A percentile compares a stretch with the other conserved stretches of the same genome.
Evolutionary conservation across 2,888 invertebrate species (phyloP).

Genomic region (Sceliomorpha sp.): DNA sequence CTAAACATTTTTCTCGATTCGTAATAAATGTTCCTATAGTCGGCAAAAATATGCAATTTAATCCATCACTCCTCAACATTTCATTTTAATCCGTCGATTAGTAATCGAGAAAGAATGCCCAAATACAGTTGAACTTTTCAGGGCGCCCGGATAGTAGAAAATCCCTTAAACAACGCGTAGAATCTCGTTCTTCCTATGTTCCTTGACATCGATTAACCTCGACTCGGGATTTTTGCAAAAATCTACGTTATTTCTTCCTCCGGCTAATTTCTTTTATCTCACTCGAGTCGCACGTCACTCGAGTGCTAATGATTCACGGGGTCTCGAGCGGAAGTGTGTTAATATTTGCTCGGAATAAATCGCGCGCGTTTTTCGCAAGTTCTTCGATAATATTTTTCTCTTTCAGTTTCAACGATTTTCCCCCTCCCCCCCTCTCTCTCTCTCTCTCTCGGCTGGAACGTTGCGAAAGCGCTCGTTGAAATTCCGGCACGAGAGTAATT

Average conservation of each 20-base stretch:
- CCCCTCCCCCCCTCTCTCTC: constrained; percentile 23
- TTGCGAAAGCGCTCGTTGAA: constrained; percentile 45
- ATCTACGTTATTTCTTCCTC: constrained; percentile 18
- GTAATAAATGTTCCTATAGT: too few relatives aligned
- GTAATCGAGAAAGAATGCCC: too few relatives aligned
- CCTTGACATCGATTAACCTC: constrained; percentile 48
- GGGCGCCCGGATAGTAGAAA: too few relatives aligned
- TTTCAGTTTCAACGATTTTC: background rate
- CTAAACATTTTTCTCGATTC: too few relatives aligned
- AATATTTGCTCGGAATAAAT: constrained; percentile 57
- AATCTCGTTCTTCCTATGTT: constrained; percentile 1
- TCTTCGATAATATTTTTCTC: constrained; percentile 38
- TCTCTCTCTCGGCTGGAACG: constrained; percentile 20
- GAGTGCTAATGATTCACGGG: constrained; percentile 50
- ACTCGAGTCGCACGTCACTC: constrained; percentile 44
- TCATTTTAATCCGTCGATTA: too few relatives aligned
- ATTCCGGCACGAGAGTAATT: constrained; percentile 19
- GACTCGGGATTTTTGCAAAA: constrained; percentile 46
- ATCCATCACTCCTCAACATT: too few relatives aligned
- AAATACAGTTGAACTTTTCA: too few relatives aligned
- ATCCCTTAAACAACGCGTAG: too few relatives aligned
- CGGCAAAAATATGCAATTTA: too few relatives aligned
- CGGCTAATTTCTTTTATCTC: background rate
- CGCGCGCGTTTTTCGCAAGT: constrained; percentile 52
- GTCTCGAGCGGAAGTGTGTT: constrained; percentile 51